These are phyloP conservation scores for Dinocampus coccinellae DNA, from an alignment of 2,888 invertebrate genomes.

Conservation along the genomic window DNA sequence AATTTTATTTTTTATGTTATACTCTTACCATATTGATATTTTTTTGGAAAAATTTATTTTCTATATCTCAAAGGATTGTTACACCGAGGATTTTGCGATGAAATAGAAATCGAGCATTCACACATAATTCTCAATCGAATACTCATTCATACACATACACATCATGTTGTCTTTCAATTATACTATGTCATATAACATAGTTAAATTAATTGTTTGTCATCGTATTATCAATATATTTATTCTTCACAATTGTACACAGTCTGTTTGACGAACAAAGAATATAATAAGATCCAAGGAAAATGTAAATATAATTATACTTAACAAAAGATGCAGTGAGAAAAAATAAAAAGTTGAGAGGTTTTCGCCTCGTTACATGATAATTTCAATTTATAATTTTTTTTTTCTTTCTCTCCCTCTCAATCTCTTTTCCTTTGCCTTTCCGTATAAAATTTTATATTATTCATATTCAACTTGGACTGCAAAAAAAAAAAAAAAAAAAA, in stretches of 20 bases:
- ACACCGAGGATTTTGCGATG: too few species aligned
- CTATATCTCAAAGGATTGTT: too few species aligned
- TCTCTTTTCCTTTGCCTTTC: slow-evolving; percentile 10
- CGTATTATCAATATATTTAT: not conserved
- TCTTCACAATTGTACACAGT: not conserved
- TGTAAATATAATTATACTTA: not conserved
- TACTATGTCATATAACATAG: too few species aligned
- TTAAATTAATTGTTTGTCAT: not conserved
- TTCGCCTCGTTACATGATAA: not conserved
- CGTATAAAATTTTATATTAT: not conserved
- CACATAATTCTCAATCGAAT: too few species aligned
- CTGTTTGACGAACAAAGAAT: not conserved
- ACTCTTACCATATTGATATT: slow-evolving; percentile 28
- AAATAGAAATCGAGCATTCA: not conserved
- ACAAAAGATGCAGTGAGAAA: not conserved
- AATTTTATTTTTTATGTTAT: slow-evolving; percentile 13
- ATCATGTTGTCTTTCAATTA: too few species aligned
- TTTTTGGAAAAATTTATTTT: too few species aligned
- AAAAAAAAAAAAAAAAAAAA: too few species aligned
- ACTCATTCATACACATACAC: too few species aligned
- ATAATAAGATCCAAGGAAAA: not conserved
- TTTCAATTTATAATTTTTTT: not conserved
- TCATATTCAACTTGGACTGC: not conserved
- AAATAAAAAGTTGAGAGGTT: not conserved
- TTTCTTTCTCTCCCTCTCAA: too few species aligned